phyloP scores from a whole-genome alignment of 2,113 vertebrate species.

The Entelurus aequoreus region DNA sequence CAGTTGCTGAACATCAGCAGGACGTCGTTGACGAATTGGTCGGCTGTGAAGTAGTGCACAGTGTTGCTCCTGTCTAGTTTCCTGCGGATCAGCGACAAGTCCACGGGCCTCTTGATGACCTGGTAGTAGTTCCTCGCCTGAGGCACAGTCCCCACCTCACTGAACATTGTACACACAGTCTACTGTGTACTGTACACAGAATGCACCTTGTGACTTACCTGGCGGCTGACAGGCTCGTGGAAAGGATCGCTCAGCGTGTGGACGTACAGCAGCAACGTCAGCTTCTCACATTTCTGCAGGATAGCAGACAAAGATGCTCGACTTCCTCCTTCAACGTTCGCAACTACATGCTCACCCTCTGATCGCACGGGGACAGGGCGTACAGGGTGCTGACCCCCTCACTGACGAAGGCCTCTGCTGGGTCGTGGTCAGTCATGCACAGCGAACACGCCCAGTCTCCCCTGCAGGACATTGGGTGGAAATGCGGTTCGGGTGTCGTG shows the following conservation, averaged over 20 bases:
- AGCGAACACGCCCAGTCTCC: constrained; percentile 88
- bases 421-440: constrained; percentile 77
- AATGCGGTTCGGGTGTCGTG: too few relatives aligned
- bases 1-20: constrained; percentile 94
- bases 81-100: constrained; percentile 82
- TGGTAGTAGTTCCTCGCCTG: constrained; percentile 92
- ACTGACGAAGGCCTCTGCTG: constrained; percentile 75
- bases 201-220: constrained; percentile 72
- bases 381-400: constrained; percentile 62
- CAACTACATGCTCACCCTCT: constrained; percentile 72
- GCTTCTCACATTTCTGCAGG: constrained; percentile 86
- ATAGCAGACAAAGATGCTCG: constrained; percentile 18
- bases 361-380: constrained; percentile 74
- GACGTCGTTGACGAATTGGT: constrained; percentile 85
- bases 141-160: constrained; percentile 17
- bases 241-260: constrained; percentile 85
- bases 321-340: background rate
- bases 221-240: constrained; percentile 84
- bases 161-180: constrained; percentile 2
- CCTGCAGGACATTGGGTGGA: constrained; percentile 54
- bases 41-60: constrained; percentile 79
- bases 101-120: constrained; percentile 90
- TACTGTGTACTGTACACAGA: constrained; percentile 1
- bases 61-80: constrained; percentile 81
- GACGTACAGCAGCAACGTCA: constrained; percentile 82